phyloP scores from a whole-genome alignment of 2,113 vertebrate genomes.

The Tachysurus vachellii region DNA sequence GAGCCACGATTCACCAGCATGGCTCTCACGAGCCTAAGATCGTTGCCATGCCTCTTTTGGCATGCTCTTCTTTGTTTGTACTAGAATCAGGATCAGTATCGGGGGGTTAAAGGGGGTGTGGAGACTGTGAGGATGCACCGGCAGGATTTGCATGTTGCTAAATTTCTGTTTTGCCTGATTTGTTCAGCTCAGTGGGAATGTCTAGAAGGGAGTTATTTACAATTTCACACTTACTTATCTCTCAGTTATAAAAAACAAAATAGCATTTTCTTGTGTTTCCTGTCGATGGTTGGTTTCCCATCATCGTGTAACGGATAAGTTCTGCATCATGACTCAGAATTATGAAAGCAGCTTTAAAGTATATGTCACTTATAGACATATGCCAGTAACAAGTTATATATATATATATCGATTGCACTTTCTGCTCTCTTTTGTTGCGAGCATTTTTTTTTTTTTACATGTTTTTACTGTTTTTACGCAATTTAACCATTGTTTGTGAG shows the following conservation, averaged over 20 bases:
- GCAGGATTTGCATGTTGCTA: slow-evolving; percentile 49
- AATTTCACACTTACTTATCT: neutral
- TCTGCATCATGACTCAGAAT: neutral
- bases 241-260: neutral
- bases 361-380: neutral
- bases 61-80: slow-evolving; percentile 13
- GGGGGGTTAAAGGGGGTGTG: slow-evolving; percentile 24
- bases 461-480: neutral
- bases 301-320: neutral
- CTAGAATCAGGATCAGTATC: slow-evolving; percentile 12
- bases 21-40: slow-evolving; percentile 16
- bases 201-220: neutral
- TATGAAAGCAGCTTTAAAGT: neutral
- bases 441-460: too few species aligned
- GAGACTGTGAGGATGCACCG: neutral
- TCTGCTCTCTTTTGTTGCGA: neutral
- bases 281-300: neutral
- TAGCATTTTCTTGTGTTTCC: neutral
- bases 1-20: slow-evolving; percentile 78
- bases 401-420: neutral
- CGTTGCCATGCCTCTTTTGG: slow-evolving; percentile 5
- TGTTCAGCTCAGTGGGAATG: neutral
- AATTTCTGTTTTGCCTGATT: slow-evolving; percentile 26
- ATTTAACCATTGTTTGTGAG: neutral
- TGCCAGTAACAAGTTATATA: neutral